Percentiles rank a stretch among this genome's conserved stretches.
phyloP scores from a whole-genome alignment of 2,797 vertebrate species.

The Crossoptilon crossoptilon region DNA sequence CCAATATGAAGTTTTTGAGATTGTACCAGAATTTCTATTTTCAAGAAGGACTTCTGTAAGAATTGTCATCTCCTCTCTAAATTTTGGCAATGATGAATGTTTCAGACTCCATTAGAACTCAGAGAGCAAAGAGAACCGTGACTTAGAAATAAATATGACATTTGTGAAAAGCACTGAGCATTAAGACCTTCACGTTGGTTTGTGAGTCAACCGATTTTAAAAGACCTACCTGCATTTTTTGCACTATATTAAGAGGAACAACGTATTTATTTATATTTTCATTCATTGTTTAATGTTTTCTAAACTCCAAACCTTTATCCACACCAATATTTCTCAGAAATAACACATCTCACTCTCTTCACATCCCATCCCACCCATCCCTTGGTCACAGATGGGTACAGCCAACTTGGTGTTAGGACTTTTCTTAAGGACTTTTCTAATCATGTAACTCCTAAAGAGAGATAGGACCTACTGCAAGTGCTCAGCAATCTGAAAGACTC shows the following conservation, averaged over 20 bases:
- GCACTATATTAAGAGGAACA: neutral
- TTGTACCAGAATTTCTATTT: constrained; percentile 71
- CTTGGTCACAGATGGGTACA: neutral
- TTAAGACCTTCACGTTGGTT: neutral
- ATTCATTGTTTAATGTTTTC: neutral
- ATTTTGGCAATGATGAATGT: constrained; percentile 71
- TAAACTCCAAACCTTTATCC: neutral
- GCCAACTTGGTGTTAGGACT: neutral
- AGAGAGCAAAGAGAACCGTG: constrained; percentile 32
- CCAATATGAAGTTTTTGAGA: constrained; percentile 59
- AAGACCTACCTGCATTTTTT: neutral
- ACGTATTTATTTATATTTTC: neutral
- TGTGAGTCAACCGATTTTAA: constrained; percentile 21
- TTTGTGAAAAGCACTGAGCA: constrained; percentile 46
- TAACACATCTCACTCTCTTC: neutral
- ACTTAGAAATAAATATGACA: constrained; percentile 55
- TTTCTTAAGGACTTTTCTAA: neutral
- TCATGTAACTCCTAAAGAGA: neutral
- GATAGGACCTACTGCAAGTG: neutral
- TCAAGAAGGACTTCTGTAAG: constrained; percentile 68
- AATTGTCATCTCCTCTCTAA: constrained; percentile 66
- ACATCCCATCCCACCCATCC: neutral
- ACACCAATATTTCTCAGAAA: neutral
- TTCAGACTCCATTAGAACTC: constrained; percentile 59
- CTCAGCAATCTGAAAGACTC: neutral